Percentiles rank a stretch among this genome's conserved stretches.
These are phyloP conservation scores for Leptatherina wallacei DNA, from an alignment of 2,797 vertebrate genomes.

Conservation along the genomic window DNA sequence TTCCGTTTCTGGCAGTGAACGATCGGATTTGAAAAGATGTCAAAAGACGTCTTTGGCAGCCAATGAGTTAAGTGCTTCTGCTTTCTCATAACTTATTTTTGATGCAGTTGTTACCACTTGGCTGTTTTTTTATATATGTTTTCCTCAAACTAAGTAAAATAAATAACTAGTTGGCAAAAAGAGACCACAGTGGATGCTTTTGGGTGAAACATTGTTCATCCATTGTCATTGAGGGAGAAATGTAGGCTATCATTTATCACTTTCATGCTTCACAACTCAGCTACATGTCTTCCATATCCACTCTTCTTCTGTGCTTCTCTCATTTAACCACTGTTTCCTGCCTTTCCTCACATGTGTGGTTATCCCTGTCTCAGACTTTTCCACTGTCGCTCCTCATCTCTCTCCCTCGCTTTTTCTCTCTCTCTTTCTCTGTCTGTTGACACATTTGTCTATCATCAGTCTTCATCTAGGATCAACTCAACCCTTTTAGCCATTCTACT, in stretches of 20 bases:
- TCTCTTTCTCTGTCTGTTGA: slow-evolving; percentile 30
- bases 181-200: not conserved
- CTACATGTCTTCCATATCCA: slow-evolving; percentile 12
- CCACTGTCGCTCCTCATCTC: slow-evolving; percentile 28
- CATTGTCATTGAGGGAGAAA: not conserved
- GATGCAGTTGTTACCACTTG: too few species aligned
- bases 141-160: not conserved
- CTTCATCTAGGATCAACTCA: slow-evolving; percentile 32
- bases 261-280: slow-evolving; percentile 29
- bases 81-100: not conserved
- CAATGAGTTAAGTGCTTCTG: too few species aligned
- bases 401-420: slow-evolving; percentile 18
- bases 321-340: slow-evolving; percentile 6
- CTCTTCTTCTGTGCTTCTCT: not conserved
- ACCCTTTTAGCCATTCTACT: slow-evolving; percentile 27
- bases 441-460: slow-evolving; percentile 46
- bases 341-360: slow-evolving; percentile 23
- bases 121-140: not conserved
- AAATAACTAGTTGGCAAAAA: not conserved
- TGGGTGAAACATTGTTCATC: not conserved
- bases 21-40: too few species aligned
- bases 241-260: slow-evolving; percentile 1
- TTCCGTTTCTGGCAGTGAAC: too few species aligned
- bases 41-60: too few species aligned
- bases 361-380: slow-evolving; percentile 13